Evolutionary conservation across 1,140 invertebrate genomes (phyloP).

Genomic region (Drosophila insularis): DNA sequence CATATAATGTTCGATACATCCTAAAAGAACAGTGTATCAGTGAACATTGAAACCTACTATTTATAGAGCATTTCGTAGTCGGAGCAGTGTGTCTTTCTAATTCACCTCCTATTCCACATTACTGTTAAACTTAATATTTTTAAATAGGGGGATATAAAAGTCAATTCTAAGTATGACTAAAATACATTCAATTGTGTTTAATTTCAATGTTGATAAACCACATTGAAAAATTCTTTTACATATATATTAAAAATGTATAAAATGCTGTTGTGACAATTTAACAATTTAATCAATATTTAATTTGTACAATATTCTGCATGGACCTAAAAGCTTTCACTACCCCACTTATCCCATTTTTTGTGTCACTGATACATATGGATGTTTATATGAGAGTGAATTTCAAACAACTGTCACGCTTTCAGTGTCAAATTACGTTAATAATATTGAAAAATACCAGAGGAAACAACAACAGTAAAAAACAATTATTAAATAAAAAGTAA

Average conservation of each 20-base stretch:
- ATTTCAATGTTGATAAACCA: neutral
- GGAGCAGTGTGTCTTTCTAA: too few species aligned
- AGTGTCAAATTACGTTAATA: slow-evolving; percentile 72
- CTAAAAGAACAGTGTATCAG: too few species aligned
- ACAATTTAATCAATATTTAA: slow-evolving; percentile 53
- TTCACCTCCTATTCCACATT: slow-evolving; percentile 47
- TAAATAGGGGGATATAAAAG: neutral
- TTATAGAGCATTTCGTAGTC: too few species aligned
- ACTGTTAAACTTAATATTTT: slow-evolving; percentile 1
- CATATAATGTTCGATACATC: too few species aligned
- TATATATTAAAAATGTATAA: slow-evolving; percentile 3
- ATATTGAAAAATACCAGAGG: slow-evolving; percentile 29
- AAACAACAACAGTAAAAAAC: slow-evolving; percentile 35
- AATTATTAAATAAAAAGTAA: slow-evolving; percentile 51
- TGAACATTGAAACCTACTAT: too few species aligned
- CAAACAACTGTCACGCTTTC: slow-evolving; percentile 61
- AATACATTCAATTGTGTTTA: neutral
- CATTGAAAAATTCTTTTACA: neutral
- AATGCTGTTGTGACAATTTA: slow-evolving; percentile 41
- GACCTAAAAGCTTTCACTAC: neutral
- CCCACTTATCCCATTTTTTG: too few species aligned
- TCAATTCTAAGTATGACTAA: neutral
- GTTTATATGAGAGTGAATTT: slow-evolving; percentile 5
- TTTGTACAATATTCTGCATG: slow-evolving; percentile 24
- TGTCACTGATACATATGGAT: too few species aligned